Evolutionary conservation across 2,888 invertebrate genomes (phyloP).

Genomic region (Idaea dimidiata): DNA sequence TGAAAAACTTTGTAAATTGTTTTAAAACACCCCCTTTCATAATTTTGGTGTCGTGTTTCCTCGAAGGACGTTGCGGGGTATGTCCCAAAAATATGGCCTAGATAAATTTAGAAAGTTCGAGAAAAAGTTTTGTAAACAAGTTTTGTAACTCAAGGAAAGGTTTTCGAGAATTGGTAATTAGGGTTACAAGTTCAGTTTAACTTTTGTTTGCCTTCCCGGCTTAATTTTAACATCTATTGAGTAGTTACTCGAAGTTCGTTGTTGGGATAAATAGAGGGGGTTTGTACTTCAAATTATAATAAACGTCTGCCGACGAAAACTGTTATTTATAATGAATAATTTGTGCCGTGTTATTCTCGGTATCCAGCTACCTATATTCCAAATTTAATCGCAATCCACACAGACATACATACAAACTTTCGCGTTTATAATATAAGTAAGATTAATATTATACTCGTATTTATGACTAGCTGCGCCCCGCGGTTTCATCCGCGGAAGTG

Average conservation of each 20-base stretch:
- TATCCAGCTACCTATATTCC: no score
- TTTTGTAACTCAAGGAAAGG: slow-evolving; percentile 48
- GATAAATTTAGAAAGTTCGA: slow-evolving; percentile 55
- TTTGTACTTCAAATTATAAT: not conserved
- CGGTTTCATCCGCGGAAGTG: no score
- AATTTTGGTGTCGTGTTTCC: slow-evolving; percentile 62
- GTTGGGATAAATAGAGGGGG: not conserved
- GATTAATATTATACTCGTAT: no score
- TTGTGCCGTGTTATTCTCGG: no score
- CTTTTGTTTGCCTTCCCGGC: slow-evolving; percentile 45
- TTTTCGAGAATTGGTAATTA: slow-evolving; percentile 62
- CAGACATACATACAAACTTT: no score
- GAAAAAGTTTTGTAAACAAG: slow-evolving; percentile 54
- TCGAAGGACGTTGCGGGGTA: slow-evolving; percentile 32
- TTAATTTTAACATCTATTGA: slow-evolving; percentile 39
- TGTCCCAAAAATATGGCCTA: slow-evolving; percentile 58
- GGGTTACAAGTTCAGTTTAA: slow-evolving; percentile 51
- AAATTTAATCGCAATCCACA: no score
- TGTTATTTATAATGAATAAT: no score
- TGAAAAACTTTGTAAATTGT: slow-evolving; percentile 60
- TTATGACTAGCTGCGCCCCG: no score
- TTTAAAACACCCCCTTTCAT: slow-evolving; percentile 58
- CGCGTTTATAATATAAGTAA: no score
- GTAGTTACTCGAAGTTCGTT: slow-evolving; percentile 27
- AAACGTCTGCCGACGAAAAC: not conserved